Percentiles rank a stretch among this genome's conserved stretches.
phyloP scores from a whole-genome alignment of 2,113 vertebrate species.

The Fregata magnificens region DNA sequence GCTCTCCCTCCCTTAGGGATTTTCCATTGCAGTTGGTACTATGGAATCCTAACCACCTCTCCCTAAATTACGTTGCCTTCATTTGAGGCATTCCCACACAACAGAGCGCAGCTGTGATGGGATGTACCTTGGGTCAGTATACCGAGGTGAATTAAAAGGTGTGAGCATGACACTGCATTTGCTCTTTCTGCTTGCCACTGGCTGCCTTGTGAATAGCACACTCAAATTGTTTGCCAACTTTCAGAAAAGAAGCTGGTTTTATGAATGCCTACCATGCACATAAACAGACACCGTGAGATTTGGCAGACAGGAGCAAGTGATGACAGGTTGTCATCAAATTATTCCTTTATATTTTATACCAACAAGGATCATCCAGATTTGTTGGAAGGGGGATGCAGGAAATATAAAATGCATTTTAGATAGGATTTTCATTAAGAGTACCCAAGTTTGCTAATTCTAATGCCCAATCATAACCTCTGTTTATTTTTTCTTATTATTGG shows the following conservation, averaged over 20 bases:
- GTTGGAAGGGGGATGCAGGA: background rate
- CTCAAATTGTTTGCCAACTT: background rate
- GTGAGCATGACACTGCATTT: background rate
- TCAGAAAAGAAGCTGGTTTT: background rate
- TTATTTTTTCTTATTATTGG: background rate
- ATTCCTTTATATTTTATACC: slow-evolving; percentile 5
- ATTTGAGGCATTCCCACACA: background rate
- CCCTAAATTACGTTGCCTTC: background rate
- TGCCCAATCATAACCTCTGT: background rate
- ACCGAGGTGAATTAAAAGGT: background rate
- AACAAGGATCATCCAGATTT: background rate
- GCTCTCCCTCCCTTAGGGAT: background rate
- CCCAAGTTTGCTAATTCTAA: background rate
- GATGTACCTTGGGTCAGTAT: background rate
- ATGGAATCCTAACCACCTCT: background rate
- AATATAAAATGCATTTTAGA: background rate
- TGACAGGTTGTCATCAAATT: slow-evolving; percentile 24
- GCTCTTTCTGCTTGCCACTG: background rate
- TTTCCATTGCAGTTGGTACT: background rate
- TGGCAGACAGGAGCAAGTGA: background rate
- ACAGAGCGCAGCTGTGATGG: background rate
- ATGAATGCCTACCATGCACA: background rate
- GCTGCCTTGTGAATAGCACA: background rate
- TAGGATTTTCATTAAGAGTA: background rate
- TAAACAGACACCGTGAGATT: background rate